phyloP scores from a whole-genome alignment of 2,113 vertebrate species.

The Megalops atlanticus region DNA sequence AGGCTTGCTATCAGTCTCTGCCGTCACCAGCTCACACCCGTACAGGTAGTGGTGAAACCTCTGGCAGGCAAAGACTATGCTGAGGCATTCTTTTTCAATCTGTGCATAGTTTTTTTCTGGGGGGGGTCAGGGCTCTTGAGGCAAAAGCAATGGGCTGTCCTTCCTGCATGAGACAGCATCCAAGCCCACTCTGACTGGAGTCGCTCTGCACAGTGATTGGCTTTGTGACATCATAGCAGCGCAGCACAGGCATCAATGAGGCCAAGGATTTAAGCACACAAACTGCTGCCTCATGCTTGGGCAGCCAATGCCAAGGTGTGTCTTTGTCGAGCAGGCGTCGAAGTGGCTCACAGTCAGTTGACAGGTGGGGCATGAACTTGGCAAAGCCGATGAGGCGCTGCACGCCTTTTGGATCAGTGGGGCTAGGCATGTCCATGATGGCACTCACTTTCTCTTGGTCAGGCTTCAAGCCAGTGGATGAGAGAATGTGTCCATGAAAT shows the following conservation, averaged over 20 bases:
- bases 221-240: conserved; percentile 39
- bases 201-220: conserved; percentile 41
- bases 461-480: no score
- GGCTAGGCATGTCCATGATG: no score
- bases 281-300: conserved; percentile 33
- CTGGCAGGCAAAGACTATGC: conserved; percentile 37
- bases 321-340: not conserved
- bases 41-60: conserved; percentile 37
- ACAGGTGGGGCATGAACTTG: conserved; percentile 9
- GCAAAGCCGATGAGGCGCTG: not conserved
- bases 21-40: conserved; percentile 27
- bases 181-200: conserved; percentile 32
- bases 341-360: not conserved
- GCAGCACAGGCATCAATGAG: conserved; percentile 26
- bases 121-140: conserved; percentile 24
- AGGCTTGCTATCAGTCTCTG: conserved; percentile 35
- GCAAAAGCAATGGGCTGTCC: conserved; percentile 6
- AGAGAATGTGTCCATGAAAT: no score
- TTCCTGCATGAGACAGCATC: conserved; percentile 28
- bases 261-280: conserved; percentile 39
- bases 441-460: no score
- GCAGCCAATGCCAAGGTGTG: conserved; percentile 40
- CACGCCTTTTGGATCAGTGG: no score
- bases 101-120: conserved; percentile 19
- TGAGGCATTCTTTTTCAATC: conserved; percentile 34